Percentiles rank a stretch among this genome's conserved stretches.
These are phyloP conservation scores for Drosophila conformis DNA, from an alignment of 2,888 invertebrate species.

Conservation along the genomic window DNA sequence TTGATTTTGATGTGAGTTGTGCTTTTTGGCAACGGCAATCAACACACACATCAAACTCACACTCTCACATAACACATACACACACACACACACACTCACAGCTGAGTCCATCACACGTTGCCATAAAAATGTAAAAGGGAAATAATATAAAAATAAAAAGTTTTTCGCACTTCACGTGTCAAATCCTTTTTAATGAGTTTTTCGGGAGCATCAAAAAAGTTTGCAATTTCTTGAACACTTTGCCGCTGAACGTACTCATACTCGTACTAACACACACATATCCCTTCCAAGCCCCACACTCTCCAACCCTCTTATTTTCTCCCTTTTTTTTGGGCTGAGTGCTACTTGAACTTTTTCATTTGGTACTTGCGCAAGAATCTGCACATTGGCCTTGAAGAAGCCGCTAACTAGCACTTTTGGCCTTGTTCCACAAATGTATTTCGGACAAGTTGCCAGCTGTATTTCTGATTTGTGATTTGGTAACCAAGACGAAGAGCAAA, in stretches of 20 bases:
- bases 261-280: background rate
- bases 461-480: background rate
- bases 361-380: conserved; percentile 32
- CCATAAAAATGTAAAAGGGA: conserved; percentile 81
- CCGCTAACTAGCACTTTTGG: conserved; percentile 14
- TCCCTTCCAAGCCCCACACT: background rate
- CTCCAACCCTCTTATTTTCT: background rate
- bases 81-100: conserved; percentile 18
- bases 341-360: conserved; percentile 57
- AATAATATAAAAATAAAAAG: conserved; percentile 80
- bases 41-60: conserved; percentile 62
- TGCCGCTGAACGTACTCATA: conserved; percentile 26
- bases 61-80: conserved; percentile 21
- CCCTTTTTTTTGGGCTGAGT: conserved; percentile 13
- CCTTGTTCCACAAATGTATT: conserved; percentile 26
- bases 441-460: background rate
- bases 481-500: background rate
- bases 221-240: conserved; percentile 76
- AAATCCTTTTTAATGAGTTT: conserved; percentile 83
- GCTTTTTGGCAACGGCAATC: conserved; percentile 70
- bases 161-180: conserved; percentile 82
- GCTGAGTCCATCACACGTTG: conserved; percentile 67
- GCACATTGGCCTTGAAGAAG: conserved; percentile 41
- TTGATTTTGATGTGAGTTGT: conserved; percentile 58
- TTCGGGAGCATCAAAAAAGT: conserved; percentile 82